Percentiles rank a stretch among this genome's conserved stretches.
Evolutionary conservation across 2,888 invertebrate species (phyloP).

Genomic region (Odontomyia ornata): DNA sequence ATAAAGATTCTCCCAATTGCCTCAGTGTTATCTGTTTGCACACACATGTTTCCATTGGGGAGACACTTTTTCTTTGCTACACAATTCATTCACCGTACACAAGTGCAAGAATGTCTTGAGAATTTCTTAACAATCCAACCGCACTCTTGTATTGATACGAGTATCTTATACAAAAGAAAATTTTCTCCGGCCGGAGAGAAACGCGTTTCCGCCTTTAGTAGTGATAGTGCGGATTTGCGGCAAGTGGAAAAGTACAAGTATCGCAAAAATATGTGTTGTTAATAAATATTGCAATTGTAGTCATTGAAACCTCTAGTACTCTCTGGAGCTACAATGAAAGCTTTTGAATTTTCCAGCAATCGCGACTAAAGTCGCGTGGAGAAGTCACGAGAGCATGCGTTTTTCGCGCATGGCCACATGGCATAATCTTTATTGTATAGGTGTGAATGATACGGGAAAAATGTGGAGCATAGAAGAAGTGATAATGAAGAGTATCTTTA

Average conservation of each 20-base stretch:
- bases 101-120: too few relatives aligned
- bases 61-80: conserved; percentile 1
- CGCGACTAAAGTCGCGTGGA: too few relatives aligned
- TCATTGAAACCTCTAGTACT: neutral
- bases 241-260: neutral
- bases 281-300: neutral
- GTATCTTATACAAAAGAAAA: too few relatives aligned
- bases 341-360: neutral
- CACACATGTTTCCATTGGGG: neutral
- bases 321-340: neutral
- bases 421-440: neutral
- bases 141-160: too few relatives aligned
- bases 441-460: neutral
- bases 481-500: neutral
- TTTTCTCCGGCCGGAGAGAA: too few relatives aligned
- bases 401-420: conserved; percentile 27
- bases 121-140: too few relatives aligned
- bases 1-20: conserved; percentile 16
- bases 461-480: neutral
- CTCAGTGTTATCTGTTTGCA: neutral
- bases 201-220: neutral
- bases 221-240: neutral
- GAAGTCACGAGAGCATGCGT: neutral
- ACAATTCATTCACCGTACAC: too few relatives aligned
- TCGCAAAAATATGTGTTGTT: neutral